phyloP scores from a whole-genome alignment of 2,113 vertebrate genomes.

The Colistium nudipinnis region DNA sequence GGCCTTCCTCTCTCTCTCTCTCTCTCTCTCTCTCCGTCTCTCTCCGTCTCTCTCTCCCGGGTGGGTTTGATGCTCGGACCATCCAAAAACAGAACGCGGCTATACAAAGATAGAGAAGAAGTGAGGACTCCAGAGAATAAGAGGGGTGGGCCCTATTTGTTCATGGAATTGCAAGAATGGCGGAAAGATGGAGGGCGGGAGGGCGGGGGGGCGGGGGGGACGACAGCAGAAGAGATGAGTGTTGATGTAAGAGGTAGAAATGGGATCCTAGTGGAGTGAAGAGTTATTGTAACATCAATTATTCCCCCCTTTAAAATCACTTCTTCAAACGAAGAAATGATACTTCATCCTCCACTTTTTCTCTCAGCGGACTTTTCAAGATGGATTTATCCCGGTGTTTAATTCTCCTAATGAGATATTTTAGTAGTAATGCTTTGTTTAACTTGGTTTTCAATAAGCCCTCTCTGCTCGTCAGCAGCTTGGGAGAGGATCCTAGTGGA shows the following conservation, averaged over 20 bases:
- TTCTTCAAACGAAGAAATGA: neutral
- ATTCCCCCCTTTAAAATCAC: conserved; percentile 15
- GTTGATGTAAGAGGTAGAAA: neutral
- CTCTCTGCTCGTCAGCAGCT: neutral
- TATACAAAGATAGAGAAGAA: neutral
- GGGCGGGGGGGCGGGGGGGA: neutral
- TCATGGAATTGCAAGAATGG: neutral
- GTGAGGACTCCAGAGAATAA: neutral
- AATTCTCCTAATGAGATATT: neutral
- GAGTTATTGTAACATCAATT: conserved; percentile 28
- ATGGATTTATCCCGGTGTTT: neutral
- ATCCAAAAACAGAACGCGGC: conserved; percentile 4
- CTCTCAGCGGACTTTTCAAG: neutral
- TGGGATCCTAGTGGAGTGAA: conserved; percentile 3
- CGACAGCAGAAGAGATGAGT: neutral
- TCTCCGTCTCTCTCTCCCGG: conserved; percentile 10
- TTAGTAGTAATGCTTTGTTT: neutral
- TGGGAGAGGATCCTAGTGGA: too few species aligned
- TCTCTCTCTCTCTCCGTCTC: neutral
- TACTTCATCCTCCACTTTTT: neutral
- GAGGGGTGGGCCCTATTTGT: neutral
- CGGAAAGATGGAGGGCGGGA: neutral
- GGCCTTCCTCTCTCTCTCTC: conserved; percentile 3
- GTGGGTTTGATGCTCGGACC: conserved; percentile 15
- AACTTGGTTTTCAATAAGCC: neutral